A percentile compares a stretch with the other conserved stretches of the same genome.
phyloP scores from a whole-genome alignment of 2,113 vertebrate genomes.

The Heterotilapia buettikoferi region DNA sequence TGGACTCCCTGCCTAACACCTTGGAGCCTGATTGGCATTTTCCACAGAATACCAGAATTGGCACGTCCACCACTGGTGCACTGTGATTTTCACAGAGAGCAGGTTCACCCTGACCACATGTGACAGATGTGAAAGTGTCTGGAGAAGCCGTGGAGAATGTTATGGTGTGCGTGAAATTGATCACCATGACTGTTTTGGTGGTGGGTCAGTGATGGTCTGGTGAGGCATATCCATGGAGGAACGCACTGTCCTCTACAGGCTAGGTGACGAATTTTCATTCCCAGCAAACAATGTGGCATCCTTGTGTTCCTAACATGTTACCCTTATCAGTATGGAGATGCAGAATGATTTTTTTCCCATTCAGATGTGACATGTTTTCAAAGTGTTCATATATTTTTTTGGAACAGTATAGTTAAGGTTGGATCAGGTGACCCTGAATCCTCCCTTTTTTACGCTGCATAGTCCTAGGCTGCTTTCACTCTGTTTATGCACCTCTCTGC shows the following conservation, averaged over 20 bases:
- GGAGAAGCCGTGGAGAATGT: not conserved
- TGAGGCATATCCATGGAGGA: not conserved
- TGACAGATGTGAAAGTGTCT: not conserved
- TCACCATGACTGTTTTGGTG: not conserved
- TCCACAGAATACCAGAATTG: not conserved
- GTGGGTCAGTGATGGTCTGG: not conserved
- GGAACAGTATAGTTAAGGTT: not conserved
- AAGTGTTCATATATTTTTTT: not conserved
- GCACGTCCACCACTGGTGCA: not conserved
- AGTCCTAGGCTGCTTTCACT: not conserved
- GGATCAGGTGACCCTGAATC: not conserved
- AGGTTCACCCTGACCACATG: not conserved
- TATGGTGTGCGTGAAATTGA: not conserved
- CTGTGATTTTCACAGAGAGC: not conserved
- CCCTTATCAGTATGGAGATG: not conserved
- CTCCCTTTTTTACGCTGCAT: not conserved
- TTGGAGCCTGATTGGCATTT: not conserved
- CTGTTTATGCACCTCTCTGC: not conserved
- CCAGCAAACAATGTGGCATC: not conserved
- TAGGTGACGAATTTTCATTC: fast-evolving
- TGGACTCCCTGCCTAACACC: fast-evolving
- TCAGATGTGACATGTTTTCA: not conserved
- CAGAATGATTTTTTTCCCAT: not conserved
- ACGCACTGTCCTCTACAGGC: not conserved
- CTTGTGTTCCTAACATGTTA: not conserved